phyloP scores from a whole-genome alignment of 2,797 vertebrate species.

The Acanthurus tractus region DNA sequence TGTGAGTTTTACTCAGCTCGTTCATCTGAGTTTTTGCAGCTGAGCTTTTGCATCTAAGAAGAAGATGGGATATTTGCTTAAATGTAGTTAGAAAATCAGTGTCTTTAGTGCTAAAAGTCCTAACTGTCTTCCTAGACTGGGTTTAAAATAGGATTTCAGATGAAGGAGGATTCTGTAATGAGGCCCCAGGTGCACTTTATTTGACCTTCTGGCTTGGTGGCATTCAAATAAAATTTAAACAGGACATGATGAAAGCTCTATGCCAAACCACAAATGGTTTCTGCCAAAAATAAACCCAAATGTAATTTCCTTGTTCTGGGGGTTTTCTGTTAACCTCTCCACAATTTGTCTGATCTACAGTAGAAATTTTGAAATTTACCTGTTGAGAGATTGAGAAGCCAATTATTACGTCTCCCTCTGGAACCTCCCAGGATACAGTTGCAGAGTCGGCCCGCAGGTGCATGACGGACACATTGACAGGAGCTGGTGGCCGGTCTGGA shows the following conservation, averaged over 20 bases:
- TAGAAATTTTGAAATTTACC: slow-evolving; percentile 77
- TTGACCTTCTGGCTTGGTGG: background rate
- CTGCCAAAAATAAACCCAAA: slow-evolving; percentile 14
- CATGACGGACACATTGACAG: slow-evolving; percentile 96
- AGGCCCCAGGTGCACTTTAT: slow-evolving; percentile 35
- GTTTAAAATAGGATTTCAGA: too few species aligned
- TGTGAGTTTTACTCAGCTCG: too few species aligned
- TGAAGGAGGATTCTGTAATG: too few species aligned
- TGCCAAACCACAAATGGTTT: slow-evolving; percentile 39
- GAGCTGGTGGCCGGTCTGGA: slow-evolving; percentile 93
- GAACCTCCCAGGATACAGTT: slow-evolving; percentile 97
- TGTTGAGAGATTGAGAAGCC: slow-evolving; percentile 98
- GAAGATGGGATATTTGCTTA: too few species aligned
- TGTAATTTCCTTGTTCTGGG: background rate
- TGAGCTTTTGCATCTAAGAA: too few species aligned
- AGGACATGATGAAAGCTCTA: slow-evolving; percentile 5
- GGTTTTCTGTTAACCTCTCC: background rate
- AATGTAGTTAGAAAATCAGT: too few species aligned
- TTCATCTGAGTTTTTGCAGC: too few species aligned
- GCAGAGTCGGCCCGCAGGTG: slow-evolving; percentile 95
- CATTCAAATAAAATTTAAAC: slow-evolving; percentile 25
- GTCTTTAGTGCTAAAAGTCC: too few species aligned
- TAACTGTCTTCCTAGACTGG: too few species aligned
- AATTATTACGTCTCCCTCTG: slow-evolving; percentile 96
- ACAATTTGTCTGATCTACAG: background rate